Conservation (phyloP, 2,797 vertebrate genomes). For the Neosilurus hyrtlii region DNA sequence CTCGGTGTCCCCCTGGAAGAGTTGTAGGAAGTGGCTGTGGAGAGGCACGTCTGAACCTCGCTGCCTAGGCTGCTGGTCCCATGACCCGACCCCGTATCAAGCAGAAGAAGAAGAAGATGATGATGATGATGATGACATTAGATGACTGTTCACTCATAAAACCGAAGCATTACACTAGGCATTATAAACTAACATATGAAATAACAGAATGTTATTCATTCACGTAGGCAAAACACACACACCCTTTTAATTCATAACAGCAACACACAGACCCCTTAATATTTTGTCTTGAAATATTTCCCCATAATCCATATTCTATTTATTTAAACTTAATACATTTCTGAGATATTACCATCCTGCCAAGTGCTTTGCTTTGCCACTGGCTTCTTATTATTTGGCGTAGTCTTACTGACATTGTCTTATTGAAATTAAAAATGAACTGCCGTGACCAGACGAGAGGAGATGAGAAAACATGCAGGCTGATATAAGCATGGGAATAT, state of each 20-base stretch:
- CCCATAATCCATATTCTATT: not conserved
- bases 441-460: not conserved
- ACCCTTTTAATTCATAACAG: not conserved
- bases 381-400: not conserved
- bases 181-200: not conserved
- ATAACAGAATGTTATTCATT: not conserved
- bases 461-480: not conserved
- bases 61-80: too few species aligned
- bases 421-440: not conserved
- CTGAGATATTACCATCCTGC: not conserved
- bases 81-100: too few species aligned
- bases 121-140: too few species aligned
- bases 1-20: too few species aligned
- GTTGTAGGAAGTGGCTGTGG: too few species aligned
- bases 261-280: not conserved
- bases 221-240: not conserved
- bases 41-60: too few species aligned
- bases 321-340: not conserved
- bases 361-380: not conserved
- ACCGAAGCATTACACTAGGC: not conserved
- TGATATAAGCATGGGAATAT: not conserved
- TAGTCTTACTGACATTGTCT: not conserved
- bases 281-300: not conserved
- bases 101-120: too few species aligned
- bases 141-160: not conserved